Percentiles rank a stretch among this genome's conserved stretches.
These are phyloP conservation scores for Orientallactaga bullata DNA, from an alignment of 2,113 vertebrate genomes.

Conservation along the genomic window DNA sequence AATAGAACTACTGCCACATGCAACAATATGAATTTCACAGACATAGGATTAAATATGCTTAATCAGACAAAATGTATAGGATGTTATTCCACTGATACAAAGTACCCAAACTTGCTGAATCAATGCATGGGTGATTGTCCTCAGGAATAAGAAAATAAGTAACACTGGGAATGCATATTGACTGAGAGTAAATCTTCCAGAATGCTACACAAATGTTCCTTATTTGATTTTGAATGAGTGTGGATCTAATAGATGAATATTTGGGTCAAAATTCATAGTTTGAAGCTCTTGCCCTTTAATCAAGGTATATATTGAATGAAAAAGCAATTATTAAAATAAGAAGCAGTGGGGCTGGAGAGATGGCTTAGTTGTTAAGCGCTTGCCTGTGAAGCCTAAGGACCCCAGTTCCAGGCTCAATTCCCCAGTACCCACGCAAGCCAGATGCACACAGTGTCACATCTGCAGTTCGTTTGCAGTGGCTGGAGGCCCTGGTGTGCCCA, in stretches of 20 bases:
- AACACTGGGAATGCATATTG: not conserved
- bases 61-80: not conserved
- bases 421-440: too few species aligned
- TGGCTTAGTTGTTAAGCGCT: too few species aligned
- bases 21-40: constrained; percentile 15
- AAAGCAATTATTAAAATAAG: not conserved
- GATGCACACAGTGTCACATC: too few species aligned
- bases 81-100: not conserved
- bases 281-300: not conserved
- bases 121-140: not conserved
- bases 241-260: not conserved
- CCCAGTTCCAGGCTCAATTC: too few species aligned
- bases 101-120: constrained; percentile 30
- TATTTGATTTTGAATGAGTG: not conserved
- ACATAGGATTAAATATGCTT: constrained; percentile 12
- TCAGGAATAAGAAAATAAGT: not conserved
- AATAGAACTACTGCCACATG: not conserved
- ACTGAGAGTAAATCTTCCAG: not conserved
- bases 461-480: too few species aligned
- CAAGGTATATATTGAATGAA: not conserved
- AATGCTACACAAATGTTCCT: not conserved
- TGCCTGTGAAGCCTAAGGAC: too few species aligned
- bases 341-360: too few species aligned
- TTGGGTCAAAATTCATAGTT: not conserved
- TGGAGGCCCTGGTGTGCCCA: too few species aligned